phyloP scores from a whole-genome alignment of 2,113 vertebrate genomes.

The Saguinus midas region DNA sequence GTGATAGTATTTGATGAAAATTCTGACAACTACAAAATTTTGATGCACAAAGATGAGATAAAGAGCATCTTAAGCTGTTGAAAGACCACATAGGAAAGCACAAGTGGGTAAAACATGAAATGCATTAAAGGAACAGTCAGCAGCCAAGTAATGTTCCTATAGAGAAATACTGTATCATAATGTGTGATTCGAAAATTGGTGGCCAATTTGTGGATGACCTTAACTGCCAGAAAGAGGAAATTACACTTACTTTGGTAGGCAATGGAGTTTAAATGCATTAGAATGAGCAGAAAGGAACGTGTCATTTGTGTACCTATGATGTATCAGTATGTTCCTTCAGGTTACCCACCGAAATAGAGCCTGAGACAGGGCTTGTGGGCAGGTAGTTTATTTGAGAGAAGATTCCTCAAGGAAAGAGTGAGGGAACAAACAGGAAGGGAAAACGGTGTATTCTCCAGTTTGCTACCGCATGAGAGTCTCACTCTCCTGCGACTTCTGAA shows the following conservation, averaged over 20 bases:
- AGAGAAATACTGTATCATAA: background rate
- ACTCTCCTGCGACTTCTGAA: background rate
- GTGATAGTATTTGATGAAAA: background rate
- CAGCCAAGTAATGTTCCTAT: background rate
- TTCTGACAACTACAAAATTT: background rate
- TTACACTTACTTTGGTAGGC: background rate
- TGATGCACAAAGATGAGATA: background rate
- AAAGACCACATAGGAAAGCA: background rate
- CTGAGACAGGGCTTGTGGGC: background rate
- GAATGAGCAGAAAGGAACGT: background rate
- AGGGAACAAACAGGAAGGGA: background rate
- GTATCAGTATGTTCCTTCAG: background rate
- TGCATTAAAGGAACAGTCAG: constrained; percentile 14
- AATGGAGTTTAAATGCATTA: background rate
- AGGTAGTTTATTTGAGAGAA: background rate
- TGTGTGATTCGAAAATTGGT: background rate
- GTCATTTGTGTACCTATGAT: background rate
- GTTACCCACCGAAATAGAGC: background rate
- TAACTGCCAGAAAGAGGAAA: constrained; percentile 38
- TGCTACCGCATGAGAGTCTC: fast-evolving
- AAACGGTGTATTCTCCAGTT: fast-evolving
- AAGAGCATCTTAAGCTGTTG: background rate
- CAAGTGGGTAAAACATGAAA: background rate
- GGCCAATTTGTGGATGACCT: constrained; percentile 45
- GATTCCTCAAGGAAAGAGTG: fast-evolving